Evolutionary conservation across 2,888 invertebrate species (phyloP).

Genomic region (Periphyllus acericola): DNA sequence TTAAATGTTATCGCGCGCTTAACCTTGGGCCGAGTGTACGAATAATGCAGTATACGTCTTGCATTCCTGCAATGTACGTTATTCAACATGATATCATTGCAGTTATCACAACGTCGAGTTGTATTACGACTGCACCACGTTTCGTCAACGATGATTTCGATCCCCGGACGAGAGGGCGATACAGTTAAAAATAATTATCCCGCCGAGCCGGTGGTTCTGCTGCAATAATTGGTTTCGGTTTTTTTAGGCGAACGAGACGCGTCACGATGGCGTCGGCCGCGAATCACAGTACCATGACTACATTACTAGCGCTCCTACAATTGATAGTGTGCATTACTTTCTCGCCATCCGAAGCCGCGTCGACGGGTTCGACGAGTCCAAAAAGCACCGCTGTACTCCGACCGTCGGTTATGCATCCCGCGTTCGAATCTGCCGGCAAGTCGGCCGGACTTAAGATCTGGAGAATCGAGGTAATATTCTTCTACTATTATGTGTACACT

Average conservation of each 20-base stretch:
- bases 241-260: slow-evolving; percentile 23
- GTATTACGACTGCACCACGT: too few relatives aligned
- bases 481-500: not conserved
- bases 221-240: not conserved
- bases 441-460: slow-evolving; percentile 79
- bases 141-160: too few relatives aligned
- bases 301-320: slow-evolving; percentile 46
- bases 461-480: slow-evolving; percentile 78
- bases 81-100: too few relatives aligned
- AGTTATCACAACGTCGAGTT: too few relatives aligned
- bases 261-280: slow-evolving; percentile 37
- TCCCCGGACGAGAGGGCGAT: too few relatives aligned
- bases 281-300: slow-evolving; percentile 19
- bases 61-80: too few relatives aligned
- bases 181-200: not conserved
- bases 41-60: too few relatives aligned
- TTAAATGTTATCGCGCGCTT: too few relatives aligned
- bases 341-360: slow-evolving; percentile 40
- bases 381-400: slow-evolving; percentile 21
- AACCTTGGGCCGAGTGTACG: too few relatives aligned
- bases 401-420: slow-evolving; percentile 68
- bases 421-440: slow-evolving; percentile 78
- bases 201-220: not conserved
- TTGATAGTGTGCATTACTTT: slow-evolving; percentile 18
- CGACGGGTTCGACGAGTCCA: slow-evolving; percentile 25